These are phyloP conservation scores for Pandemis heparana DNA, from an alignment of 2,888 invertebrate species.

Conservation along the genomic window DNA sequence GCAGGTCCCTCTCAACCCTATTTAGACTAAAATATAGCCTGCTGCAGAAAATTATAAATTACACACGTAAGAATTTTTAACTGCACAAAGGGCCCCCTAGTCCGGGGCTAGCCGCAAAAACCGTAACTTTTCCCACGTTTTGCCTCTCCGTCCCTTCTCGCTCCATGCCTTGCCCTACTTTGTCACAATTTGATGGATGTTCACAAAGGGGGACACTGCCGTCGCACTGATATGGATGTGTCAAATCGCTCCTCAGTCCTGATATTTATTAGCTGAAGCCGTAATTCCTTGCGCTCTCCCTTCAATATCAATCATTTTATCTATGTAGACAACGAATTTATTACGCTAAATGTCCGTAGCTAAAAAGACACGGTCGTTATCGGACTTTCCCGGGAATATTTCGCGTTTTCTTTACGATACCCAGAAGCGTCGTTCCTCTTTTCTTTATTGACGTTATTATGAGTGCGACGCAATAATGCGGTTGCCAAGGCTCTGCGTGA, in stretches of 20 bases:
- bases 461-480: slow-evolving; percentile 34
- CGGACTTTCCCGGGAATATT: slow-evolving; percentile 30
- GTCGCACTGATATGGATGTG: slow-evolving; percentile 46
- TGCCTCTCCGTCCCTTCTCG: slow-evolving; percentile 30
- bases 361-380: slow-evolving; percentile 38
- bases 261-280: slow-evolving; percentile 39
- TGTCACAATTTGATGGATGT: slow-evolving; percentile 74
- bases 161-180: slow-evolving; percentile 58
- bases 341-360: slow-evolving; percentile 34
- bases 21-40: slow-evolving; percentile 4
- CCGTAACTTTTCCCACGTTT: slow-evolving; percentile 37
- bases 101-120: slow-evolving; percentile 35
- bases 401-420: slow-evolving; percentile 37
- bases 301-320: slow-evolving; percentile 41
- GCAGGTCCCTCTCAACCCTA: background rate
- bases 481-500: slow-evolving; percentile 16
- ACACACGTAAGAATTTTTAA: slow-evolving; percentile 17
- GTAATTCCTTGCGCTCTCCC: slow-evolving; percentile 30
- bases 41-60: slow-evolving; percentile 28
- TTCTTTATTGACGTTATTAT: slow-evolving; percentile 41
- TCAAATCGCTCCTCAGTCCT: slow-evolving; percentile 47
- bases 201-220: slow-evolving; percentile 46
- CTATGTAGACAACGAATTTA: slow-evolving; percentile 39
- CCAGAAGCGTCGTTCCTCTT: slow-evolving; percentile 39
- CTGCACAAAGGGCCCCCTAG: slow-evolving; percentile 23